Evolutionary conservation across 2,797 vertebrate species (phyloP).

Genomic region (Hipposideros larvatus): DNA sequence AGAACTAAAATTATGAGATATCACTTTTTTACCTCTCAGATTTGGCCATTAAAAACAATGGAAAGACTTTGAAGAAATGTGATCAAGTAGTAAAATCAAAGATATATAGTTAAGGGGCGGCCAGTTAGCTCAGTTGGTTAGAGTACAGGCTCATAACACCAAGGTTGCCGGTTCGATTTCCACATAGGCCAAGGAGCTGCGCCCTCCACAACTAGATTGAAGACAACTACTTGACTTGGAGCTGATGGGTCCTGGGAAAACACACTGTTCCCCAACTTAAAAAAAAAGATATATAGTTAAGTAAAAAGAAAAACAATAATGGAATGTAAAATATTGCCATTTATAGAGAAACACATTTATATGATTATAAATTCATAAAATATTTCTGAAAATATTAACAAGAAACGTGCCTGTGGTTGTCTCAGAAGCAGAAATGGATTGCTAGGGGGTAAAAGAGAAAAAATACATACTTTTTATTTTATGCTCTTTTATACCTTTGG

Average conservation of each 20-base stretch:
- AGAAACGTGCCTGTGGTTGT: not conserved
- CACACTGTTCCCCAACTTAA: too few relatives aligned
- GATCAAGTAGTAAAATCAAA: conserved; percentile 39
- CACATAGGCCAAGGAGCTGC: too few relatives aligned
- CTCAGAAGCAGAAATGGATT: not conserved
- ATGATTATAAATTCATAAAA: not conserved
- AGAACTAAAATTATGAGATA: not conserved
- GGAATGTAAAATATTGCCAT: not conserved
- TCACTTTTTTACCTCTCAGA: not conserved
- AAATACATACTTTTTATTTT: not conserved
- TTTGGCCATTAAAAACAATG: not conserved
- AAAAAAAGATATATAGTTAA: conserved; percentile 1
- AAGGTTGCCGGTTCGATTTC: too few relatives aligned
- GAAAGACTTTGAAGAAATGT: not conserved
- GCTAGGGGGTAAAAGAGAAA: not conserved
- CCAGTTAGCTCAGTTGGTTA: too few relatives aligned
- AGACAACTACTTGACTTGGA: too few relatives aligned
- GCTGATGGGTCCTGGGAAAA: too few relatives aligned
- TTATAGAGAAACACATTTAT: not conserved
- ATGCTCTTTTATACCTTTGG: not conserved
- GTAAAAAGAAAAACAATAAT: not conserved
- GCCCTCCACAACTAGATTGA: too few relatives aligned
- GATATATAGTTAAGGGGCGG: not conserved
- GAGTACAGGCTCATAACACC: too few relatives aligned
- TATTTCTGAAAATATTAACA: not conserved